A percentile compares a stretch with the other conserved stretches of the same genome.
Evolutionary conservation across 2,797 vertebrate species (phyloP).

Genomic region (Cygnus olor): DNA sequence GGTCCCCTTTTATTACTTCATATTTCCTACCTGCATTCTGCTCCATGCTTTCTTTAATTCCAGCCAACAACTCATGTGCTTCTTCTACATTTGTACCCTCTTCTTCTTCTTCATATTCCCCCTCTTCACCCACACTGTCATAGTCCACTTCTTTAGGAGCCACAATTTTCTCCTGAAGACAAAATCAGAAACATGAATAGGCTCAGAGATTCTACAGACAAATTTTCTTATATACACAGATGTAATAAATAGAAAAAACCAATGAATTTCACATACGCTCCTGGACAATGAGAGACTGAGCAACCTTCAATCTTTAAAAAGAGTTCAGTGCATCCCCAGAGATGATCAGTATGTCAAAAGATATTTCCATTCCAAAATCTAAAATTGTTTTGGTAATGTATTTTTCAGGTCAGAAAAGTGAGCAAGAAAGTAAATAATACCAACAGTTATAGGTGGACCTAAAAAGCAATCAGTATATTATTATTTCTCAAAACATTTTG

Average conservation of each 20-base stretch:
- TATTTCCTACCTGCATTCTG: slow-evolving; percentile 81
- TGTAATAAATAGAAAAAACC: background rate
- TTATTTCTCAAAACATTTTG: background rate
- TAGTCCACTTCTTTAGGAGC: slow-evolving; percentile 39
- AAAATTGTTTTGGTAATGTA: background rate
- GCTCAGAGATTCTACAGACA: background rate
- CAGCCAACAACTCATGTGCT: slow-evolving; percentile 80
- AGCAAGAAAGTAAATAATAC: background rate
- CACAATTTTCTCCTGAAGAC: slow-evolving; percentile 67
- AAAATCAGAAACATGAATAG: background rate
- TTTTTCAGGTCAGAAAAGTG: background rate
- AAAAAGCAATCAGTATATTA: background rate
- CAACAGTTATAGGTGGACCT: background rate
- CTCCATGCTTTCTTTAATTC: slow-evolving; percentile 85
- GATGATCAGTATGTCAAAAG: background rate
- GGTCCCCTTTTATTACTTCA: background rate
- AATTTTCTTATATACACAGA: background rate
- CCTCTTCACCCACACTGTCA: background rate
- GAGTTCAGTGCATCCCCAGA: background rate
- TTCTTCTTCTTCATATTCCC: slow-evolving; percentile 65
- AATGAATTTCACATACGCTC: background rate
- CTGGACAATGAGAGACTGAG: background rate
- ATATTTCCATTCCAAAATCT: background rate
- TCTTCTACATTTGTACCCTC: slow-evolving; percentile 66
- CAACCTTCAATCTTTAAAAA: background rate